Evolutionary conservation across 1,140 invertebrate genomes (phyloP), one percentile per base, ranked within the genome.

Genomic region (Dendroctonus valens): DNA sequence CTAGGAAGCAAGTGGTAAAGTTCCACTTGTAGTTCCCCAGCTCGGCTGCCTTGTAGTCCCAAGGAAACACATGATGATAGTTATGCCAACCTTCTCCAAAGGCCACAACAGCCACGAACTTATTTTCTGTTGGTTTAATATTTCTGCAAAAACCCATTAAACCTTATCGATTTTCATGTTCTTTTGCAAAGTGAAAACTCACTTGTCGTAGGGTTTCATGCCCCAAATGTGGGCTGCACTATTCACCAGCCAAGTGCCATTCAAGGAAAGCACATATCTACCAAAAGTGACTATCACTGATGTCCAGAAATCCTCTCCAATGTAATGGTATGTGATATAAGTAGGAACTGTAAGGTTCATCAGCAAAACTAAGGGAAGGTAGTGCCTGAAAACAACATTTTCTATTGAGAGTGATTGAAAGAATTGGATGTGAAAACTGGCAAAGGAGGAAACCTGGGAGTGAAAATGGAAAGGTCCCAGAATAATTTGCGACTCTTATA

Each of bases 231-330:
- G 91, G 37, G 91, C 90, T 12, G 83, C 85, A 73, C 87, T 90
- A 75, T 93, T 93, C 3, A 93, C 90, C 42, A 88, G 81, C 89
- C 91, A 93, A 2, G 90, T 92, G 41, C 80, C 77, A 75, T 94
- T 86, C 9, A 93, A 79, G 2, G 78, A 78, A 5, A 85, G 50
- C 9, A 80, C 77, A 75, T 91, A 92, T 42, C 90, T 82, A 6
- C 88, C 73, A 11, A 90, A 72, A 4, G 77, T 79, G 52, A 83
- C 76, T 0, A 86, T 75, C 58, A 85, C 81, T 70, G 79, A 78
- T 50, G 79, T 78, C 52, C 78, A 81, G 38, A 80, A 77, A 6
- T 75, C 76, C 76, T 92, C 90, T 11, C 64, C 67, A 71, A 73
- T 77, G 9, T 67, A 74, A 66, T 85, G 87, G 37, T 86, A 83